Evolutionary conservation across 1,140 invertebrate species (phyloP).

Genomic region (Leptinotarsa texana): DNA sequence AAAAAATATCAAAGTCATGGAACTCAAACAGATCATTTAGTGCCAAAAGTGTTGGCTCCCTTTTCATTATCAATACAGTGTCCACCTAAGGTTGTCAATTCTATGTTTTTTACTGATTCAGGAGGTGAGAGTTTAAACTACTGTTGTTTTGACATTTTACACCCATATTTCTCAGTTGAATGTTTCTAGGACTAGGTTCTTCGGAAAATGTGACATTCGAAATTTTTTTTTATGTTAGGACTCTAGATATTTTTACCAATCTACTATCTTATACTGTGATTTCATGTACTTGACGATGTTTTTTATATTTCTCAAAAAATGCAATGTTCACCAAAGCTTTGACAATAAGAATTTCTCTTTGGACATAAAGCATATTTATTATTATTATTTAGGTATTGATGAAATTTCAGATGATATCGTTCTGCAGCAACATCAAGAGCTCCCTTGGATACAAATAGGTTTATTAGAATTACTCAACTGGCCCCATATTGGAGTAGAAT

Average conservation of each 20-base stretch:
- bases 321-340: too few species aligned
- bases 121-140: slow-evolving; percentile 20
- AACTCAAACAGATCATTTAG: slow-evolving; percentile 34
- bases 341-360: too few species aligned
- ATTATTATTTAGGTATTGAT: too few species aligned
- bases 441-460: slow-evolving; percentile 31
- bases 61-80: slow-evolving; percentile 29
- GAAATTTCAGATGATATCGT: slow-evolving; percentile 34
- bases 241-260: too few species aligned
- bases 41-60: slow-evolving; percentile 32
- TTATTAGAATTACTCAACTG: slow-evolving; percentile 34
- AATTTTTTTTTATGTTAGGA: too few species aligned
- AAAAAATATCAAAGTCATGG: slow-evolving; percentile 20
- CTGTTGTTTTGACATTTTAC: too few species aligned
- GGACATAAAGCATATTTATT: too few species aligned
- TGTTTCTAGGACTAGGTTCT: neutral
- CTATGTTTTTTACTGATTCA: slow-evolving; percentile 35
- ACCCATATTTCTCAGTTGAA: too few species aligned
- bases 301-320: too few species aligned
- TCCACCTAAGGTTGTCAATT: slow-evolving; percentile 31
- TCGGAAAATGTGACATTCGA: too few species aligned
- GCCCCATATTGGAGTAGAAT: slow-evolving; percentile 38
- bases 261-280: too few species aligned
- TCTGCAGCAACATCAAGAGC: slow-evolving; percentile 31
- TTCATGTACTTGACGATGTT: too few species aligned